Conservation (phyloP, 2,113 vertebrate genomes). For the Xenus cinereus region DNA sequence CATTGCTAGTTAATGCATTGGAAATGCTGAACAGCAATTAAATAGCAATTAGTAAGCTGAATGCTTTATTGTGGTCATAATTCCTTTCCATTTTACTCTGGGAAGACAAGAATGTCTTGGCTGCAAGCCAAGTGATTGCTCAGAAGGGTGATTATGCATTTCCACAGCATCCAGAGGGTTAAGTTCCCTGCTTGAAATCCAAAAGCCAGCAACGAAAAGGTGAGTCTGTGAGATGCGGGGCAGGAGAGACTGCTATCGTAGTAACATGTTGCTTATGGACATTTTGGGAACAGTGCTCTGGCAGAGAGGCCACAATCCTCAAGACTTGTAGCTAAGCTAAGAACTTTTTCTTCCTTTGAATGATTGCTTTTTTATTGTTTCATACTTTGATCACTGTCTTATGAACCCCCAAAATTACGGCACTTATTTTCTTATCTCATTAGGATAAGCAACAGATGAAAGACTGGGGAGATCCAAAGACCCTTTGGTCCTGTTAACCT, state of each 20-base stretch:
- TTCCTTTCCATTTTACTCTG: conserved; percentile 5
- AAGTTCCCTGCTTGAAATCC: not conserved
- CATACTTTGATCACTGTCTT: not conserved
- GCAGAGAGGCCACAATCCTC: accelerated
- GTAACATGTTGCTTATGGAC: not conserved
- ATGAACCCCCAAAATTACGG: not conserved
- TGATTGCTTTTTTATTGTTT: not conserved
- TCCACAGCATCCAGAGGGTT: not conserved
- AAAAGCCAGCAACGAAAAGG: not conserved
- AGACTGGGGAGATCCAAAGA: not conserved
- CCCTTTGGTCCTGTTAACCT: not conserved
- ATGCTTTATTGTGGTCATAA: conserved; percentile 24
- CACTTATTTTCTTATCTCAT: not conserved
- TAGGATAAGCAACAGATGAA: not conserved
- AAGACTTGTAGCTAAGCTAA: not conserved
- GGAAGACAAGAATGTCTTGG: not conserved
- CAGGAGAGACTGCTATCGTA: not conserved
- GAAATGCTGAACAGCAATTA: conserved; percentile 32
- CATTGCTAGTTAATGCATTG: not conserved
- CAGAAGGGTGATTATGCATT: not conserved
- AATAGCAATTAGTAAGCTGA: conserved; percentile 27
- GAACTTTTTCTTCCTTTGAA: not conserved
- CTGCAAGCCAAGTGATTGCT: not conserved
- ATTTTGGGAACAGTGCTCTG: not conserved
- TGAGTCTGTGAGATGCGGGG: not conserved